phyloP scores from a whole-genome alignment of 2,797 vertebrate species.

The Gymnocypris eckloni region DNA sequence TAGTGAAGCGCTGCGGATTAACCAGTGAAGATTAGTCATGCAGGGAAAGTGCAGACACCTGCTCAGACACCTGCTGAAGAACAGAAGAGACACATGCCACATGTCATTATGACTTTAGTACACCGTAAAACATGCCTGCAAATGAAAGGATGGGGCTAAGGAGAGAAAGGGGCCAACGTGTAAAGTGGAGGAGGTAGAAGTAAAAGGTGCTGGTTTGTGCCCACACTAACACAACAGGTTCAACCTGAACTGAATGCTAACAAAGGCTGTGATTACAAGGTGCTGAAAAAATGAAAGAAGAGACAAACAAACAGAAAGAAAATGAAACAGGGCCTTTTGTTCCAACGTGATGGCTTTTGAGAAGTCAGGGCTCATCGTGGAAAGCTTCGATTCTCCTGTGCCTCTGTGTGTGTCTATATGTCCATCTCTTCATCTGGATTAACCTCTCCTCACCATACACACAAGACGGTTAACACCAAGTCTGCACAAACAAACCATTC shows the following conservation, averaged over 20 bases:
- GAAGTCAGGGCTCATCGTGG: slow-evolving; percentile 32
- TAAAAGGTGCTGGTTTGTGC: slow-evolving; percentile 54
- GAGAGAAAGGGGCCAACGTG: slow-evolving; percentile 59
- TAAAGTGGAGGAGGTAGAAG: slow-evolving; percentile 35
- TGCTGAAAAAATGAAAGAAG: slow-evolving; percentile 81
- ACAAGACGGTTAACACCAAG: slow-evolving; percentile 7
- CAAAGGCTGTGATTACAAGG: slow-evolving; percentile 79
- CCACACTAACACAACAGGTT: slow-evolving; percentile 74
- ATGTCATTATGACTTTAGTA: slow-evolving; percentile 67
- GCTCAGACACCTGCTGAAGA: slow-evolving; percentile 48
- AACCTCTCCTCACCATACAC: slow-evolving; percentile 25
- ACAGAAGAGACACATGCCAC: slow-evolving; percentile 52
- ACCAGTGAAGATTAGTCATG: slow-evolving; percentile 24
- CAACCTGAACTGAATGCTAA: slow-evolving; percentile 81
- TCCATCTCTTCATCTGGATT: slow-evolving; percentile 41
- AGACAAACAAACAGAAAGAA: slow-evolving; percentile 72
- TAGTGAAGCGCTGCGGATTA: slow-evolving; percentile 9
- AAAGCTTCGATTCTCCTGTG: slow-evolving; percentile 17
- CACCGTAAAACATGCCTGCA: slow-evolving; percentile 64
- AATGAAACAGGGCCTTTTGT: slow-evolving; percentile 46
- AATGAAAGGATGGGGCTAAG: slow-evolving; percentile 60
- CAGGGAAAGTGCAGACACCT: slow-evolving; percentile 48
- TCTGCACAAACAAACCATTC: slow-evolving; percentile 47
- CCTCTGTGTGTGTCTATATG: slow-evolving; percentile 12
- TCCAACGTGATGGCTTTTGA: neutral